These are phyloP conservation scores for Clarias platycephalus DNA, from an alignment of 2,797 vertebrate genomes.

Conservation along the genomic window DNA sequence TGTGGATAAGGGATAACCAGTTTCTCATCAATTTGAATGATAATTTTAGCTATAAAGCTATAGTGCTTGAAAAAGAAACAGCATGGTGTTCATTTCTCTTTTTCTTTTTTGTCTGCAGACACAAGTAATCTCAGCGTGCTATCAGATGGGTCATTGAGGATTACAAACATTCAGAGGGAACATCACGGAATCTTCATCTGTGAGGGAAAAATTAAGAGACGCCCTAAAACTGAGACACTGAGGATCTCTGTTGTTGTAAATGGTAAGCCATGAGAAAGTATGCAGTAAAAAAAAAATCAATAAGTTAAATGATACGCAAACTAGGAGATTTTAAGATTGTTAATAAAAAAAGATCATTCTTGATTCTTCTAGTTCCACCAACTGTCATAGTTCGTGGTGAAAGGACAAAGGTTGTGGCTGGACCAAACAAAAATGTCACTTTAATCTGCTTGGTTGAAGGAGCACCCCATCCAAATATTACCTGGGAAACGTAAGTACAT, in stretches of 20 bases:
- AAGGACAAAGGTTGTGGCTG: constrained; percentile 65
- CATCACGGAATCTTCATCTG: constrained; percentile 72
- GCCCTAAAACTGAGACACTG: constrained; percentile 9
- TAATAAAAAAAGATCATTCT: not conserved
- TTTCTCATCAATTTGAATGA: not conserved
- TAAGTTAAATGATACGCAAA: not conserved
- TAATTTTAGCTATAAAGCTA: not conserved
- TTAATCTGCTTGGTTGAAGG: constrained; percentile 72
- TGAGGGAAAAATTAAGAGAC: constrained; percentile 63
- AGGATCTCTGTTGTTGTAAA: constrained; percentile 70
- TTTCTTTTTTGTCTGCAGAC: constrained; percentile 31
- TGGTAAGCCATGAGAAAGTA: constrained; percentile 59
- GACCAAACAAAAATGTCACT: constrained; percentile 67
- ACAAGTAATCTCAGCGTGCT: constrained; percentile 50
- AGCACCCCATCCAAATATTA: constrained; percentile 69
- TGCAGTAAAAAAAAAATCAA: not conserved
- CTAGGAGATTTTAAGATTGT: too few relatives aligned
- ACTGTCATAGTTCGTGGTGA: constrained; percentile 57
- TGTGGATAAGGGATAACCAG: not conserved
- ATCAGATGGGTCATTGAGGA: constrained; percentile 61
- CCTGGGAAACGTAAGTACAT: constrained; percentile 70
- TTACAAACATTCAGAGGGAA: constrained; percentile 60
- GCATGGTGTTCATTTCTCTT: not conserved
- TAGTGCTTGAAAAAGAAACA: not conserved
- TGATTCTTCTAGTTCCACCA: constrained; percentile 64